Conservation (phyloP, 2,113 vertebrate genomes). For the Pollachius pollachius region DNA sequence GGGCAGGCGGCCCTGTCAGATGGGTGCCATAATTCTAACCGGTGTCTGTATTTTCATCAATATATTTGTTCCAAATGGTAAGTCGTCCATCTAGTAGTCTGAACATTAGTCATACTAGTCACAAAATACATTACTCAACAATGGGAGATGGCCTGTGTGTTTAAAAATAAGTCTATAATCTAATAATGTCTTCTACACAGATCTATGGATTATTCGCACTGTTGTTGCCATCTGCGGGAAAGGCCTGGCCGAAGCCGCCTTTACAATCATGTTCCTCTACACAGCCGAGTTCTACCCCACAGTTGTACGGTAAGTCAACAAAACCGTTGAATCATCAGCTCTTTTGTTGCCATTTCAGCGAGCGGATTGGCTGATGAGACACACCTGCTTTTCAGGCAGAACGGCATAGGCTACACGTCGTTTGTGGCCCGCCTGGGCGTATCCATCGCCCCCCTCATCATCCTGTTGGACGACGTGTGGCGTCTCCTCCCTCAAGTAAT, state of each 20-base stretch:
- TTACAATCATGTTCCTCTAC: slow-evolving; percentile 80
- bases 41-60: slow-evolving; percentile 74
- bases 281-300: slow-evolving; percentile 88
- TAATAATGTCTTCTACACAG: slow-evolving; percentile 49
- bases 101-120: background rate
- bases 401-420: slow-evolving; percentile 76
- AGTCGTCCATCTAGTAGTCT: slow-evolving; percentile 15
- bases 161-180: background rate
- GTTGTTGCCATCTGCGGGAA: slow-evolving; percentile 78
- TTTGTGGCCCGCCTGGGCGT: slow-evolving; percentile 78
- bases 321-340: background rate
- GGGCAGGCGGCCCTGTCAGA: slow-evolving; percentile 56
- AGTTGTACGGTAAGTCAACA: slow-evolving; percentile 77
- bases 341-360: no score
- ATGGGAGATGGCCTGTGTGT: background rate
- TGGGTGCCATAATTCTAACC: slow-evolving; percentile 48
- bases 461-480: slow-evolving; percentile 80
- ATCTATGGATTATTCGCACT: slow-evolving; percentile 64
- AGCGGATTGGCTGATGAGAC: no score
- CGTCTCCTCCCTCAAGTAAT: slow-evolving; percentile 65
- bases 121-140: background rate
- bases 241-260: slow-evolving; percentile 82
- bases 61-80: slow-evolving; percentile 71
- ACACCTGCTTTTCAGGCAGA: slow-evolving; percentile 70
- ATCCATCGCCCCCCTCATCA: slow-evolving; percentile 77